Conservation (phyloP, 2,888 invertebrate genomes). For the Toxonevra muliebris region DNA sequence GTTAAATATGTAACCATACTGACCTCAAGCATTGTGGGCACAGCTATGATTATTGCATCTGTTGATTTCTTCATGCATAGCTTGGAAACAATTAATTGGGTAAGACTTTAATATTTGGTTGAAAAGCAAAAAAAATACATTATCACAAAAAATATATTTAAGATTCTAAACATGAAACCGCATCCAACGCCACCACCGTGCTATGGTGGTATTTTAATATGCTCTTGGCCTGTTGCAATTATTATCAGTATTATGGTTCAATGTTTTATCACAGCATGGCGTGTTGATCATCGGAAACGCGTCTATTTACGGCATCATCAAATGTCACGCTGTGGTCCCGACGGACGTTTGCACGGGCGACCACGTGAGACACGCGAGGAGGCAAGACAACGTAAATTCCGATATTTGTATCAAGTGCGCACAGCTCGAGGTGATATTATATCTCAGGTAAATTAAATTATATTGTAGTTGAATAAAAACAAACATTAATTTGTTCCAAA, state of each 20-base stretch:
- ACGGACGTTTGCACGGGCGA: constrained; percentile 64
- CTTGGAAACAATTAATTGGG: constrained; percentile 63
- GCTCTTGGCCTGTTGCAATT: constrained; percentile 62
- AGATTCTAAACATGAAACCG: constrained; percentile 63
- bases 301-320: constrained; percentile 57
- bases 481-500: background rate
- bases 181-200: constrained; percentile 64
- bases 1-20: constrained; percentile 64
- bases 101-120: constrained; percentile 37
- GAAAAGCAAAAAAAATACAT: background rate
- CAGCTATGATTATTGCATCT: constrained; percentile 63
- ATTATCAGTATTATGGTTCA: constrained; percentile 64
- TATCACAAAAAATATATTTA: constrained; percentile 12
- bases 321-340: constrained; percentile 39
- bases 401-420: constrained; percentile 88
- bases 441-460: constrained; percentile 73
- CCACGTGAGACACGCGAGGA: constrained; percentile 81
- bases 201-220: constrained; percentile 63
- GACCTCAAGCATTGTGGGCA: constrained; percentile 64
- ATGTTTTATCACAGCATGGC: constrained; percentile 65
- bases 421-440: constrained; percentile 91
- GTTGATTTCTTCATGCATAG: constrained; percentile 64
- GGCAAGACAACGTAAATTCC: constrained; percentile 83
- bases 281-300: constrained; percentile 63
- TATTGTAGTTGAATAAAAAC: too few species aligned